Base-by-base conservation (phyloP, 1,140 invertebrate species). In the Neodiprion virginianus region DNA sequence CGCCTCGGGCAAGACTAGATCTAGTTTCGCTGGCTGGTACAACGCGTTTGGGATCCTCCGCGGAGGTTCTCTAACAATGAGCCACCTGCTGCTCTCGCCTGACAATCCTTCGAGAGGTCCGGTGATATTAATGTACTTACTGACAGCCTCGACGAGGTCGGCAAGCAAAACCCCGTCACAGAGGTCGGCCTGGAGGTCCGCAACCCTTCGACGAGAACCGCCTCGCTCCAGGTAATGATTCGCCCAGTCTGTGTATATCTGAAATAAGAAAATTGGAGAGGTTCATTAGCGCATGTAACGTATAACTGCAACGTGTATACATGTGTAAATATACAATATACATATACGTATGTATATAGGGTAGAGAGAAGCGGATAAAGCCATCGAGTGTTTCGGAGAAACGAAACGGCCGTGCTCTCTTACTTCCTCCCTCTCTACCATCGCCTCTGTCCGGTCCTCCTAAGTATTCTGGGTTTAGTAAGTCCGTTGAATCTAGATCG, bases 241-340 rank as follows among this genome's bases (percentile, higher is more conserved):
- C 40, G 96, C 97, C 97, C 97, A 99, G 87, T 98, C 96, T 40
- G 96, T 98, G 87, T 99, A 99, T 81, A 98, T 97, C 97, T 99
- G 90, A 21, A 92, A 89, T 79, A 81, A 81, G 28, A 83, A 84
- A 73, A 40, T 76, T 77, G 76, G 77, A 76, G 21, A 76, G 21
- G 28, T 40, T 40, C 28, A 40, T 40, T 40, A 40, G 28, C 28
- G 28, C 28, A 69, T 8, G 14, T 49, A 67, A 8, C 3, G 5
- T 61, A 17, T 14, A 17, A 48, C 17, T 69, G 9, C 12, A 14
- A 48, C 5, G 14, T 12, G 14, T 48, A 14, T 14, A 0, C 21
- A 10, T 28, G 4, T 12, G 11, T 14, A 69, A 61, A 61, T 14
- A 61, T 12, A 21, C 17, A 21, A 21, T 21, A 21, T 21, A 21